Evolutionary conservation across 2,888 invertebrate species (phyloP), one percentile per base, ranked within the genome.

Genomic region (Ormyrus thymus): DNA sequence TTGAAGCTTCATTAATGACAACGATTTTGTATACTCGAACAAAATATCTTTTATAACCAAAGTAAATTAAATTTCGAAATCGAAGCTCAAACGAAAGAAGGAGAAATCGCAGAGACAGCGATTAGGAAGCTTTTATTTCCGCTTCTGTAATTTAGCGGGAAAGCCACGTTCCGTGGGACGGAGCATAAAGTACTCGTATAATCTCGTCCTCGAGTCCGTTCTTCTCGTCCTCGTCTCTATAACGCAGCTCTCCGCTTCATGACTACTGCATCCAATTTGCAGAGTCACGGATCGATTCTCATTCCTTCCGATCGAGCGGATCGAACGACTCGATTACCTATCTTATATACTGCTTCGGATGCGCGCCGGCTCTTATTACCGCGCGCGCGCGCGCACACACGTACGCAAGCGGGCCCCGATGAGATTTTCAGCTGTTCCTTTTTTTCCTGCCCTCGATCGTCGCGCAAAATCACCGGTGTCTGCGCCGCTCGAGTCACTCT

Each of bases 241-340:
- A 64, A 43, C 65, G 58, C 62, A n/a, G 15, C 48, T 6, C 29
- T 29, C 43, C n/a, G 11, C 13, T 59, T 13, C 59, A 58, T 61
- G 78, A 78, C 78, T 78, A 78, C 78, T 69, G 81, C 78, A 62
- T 81, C 81, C 81, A 81, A 81, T 78, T 81, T 81, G 81, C 81
- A 81, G 78, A 81, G 78, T 81, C 81, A 81, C 76, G 78, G 78
- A 81, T 81, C 78, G 81, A 81, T 81, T 78, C 81, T 78, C 78
- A 76, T 81, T 78, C 69, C 78, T 81, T 68, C 75, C 78, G 81
- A 78, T 81, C 81, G 78, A 75, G 75, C 75, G 78, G 74, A 78
- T 78, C 77, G 80, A 80, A 80, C 76, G 80, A 74, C 80, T 80
- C 80, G 80, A 80, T 80, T 80, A 78, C 78, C 78, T 80, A 80